A percentile compares a stretch with the other conserved stretches of the same genome.
Evolutionary conservation across 2,113 vertebrate species (phyloP).

Genomic region (Alectura lathami): DNA sequence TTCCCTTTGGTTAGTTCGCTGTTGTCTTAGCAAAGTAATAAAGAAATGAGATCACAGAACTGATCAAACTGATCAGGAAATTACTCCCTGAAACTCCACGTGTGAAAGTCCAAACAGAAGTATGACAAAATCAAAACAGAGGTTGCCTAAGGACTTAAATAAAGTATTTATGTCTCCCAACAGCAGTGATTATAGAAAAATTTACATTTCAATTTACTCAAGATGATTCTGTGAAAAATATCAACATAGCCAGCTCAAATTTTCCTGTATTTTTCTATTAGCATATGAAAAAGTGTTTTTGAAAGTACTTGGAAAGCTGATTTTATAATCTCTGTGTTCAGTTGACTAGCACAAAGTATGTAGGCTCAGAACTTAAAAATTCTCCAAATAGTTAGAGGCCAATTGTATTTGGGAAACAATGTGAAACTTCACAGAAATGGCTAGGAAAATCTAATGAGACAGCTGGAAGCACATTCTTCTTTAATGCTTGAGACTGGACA

Average conservation of each 20-base stretch:
- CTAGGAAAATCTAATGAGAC: neutral
- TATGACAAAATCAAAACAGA: neutral
- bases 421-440: neutral
- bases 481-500: neutral
- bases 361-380: constrained; percentile 4
- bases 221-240: constrained; percentile 19
- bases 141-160: neutral
- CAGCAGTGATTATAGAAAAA: constrained; percentile 1
- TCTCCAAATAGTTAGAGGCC: neutral
- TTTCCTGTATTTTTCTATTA: constrained; percentile 22
- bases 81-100: neutral
- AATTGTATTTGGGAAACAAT: neutral
- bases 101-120: neutral
- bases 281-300: neutral
- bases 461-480: neutral
- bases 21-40: neutral
- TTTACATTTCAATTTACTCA: constrained; percentile 33
- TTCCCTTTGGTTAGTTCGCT: neutral
- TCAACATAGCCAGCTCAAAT: neutral
- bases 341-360: neutral
- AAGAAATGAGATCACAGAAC: neutral
- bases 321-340: constrained; percentile 41
- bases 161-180: neutral
- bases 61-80: neutral
- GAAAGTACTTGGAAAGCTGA: neutral